Evolutionary conservation across 2,113 vertebrate species (phyloP).

Genomic region (Ciconia maguari): DNA sequence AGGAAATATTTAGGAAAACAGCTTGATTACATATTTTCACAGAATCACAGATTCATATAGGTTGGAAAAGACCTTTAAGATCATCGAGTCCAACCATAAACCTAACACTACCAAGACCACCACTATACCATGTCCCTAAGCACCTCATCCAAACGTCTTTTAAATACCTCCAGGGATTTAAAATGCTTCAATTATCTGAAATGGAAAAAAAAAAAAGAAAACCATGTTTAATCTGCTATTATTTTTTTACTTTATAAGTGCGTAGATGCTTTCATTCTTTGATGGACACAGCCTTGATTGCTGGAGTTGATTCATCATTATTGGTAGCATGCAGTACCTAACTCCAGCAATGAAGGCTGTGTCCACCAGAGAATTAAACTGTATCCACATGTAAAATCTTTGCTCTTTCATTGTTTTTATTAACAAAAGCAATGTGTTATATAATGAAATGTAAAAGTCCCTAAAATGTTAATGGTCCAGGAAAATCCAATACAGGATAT

Average conservation of each 20-base stretch:
- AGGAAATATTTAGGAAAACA: neutral
- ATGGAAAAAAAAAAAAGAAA: neutral
- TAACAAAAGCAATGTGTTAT: neutral
- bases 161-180: no score
- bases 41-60: no score
- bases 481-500: neutral
- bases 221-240: accelerated
- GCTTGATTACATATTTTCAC: neutral
- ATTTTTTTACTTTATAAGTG: neutral
- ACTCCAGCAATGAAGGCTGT: neutral
- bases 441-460: neutral
- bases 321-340: neutral
- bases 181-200: neutral
- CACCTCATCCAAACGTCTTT: no score
- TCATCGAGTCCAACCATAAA: no score
- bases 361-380: neutral
- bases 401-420: neutral
- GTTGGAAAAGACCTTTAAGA: no score
- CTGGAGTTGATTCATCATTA: neutral
- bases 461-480: neutral
- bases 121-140: no score
- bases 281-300: neutral
- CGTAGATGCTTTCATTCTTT: neutral
- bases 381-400: neutral
- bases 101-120: no score